Conservation (phyloP, 2,797 vertebrate genomes). For the Manis crassicaudata region DNA sequence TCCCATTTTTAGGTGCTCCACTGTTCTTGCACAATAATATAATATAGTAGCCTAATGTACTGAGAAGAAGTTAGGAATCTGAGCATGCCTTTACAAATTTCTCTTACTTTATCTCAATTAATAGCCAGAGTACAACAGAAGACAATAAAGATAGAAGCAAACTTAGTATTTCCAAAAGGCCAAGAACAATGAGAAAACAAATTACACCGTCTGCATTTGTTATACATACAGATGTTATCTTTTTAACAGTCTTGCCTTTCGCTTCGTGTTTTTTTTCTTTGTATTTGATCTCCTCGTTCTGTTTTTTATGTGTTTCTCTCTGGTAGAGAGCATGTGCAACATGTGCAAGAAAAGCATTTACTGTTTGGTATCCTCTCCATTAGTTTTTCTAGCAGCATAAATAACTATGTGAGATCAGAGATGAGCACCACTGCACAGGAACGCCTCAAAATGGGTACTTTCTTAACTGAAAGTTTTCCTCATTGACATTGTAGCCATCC, state of each 20-base stretch:
- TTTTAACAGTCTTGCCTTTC: not conserved
- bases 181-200: slow-evolving; percentile 22
- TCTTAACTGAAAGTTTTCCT: not conserved
- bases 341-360: not conserved
- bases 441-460: not conserved
- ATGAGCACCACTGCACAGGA: not conserved
- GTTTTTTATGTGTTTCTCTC: slow-evolving; percentile 10
- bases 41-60: not conserved
- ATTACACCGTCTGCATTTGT: not conserved
- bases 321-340: not conserved
- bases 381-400: not conserved
- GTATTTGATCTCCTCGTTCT: not conserved
- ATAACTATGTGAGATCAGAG: not conserved
- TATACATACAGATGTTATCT: not conserved
- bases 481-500: not conserved
- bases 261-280: not conserved
- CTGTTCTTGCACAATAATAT: not conserved
- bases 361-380: not conserved
- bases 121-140: not conserved
- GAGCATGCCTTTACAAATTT: not conserved
- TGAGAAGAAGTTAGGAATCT: not conserved
- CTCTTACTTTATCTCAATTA: not conserved
- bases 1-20: not conserved
- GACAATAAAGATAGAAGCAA: not conserved
- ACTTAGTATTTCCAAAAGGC: slow-evolving; percentile 24